Percentiles rank a stretch among this genome's conserved stretches.
Evolutionary conservation across 2,797 vertebrate species (phyloP).

Genomic region (Hapalemur alaotrensis): DNA sequence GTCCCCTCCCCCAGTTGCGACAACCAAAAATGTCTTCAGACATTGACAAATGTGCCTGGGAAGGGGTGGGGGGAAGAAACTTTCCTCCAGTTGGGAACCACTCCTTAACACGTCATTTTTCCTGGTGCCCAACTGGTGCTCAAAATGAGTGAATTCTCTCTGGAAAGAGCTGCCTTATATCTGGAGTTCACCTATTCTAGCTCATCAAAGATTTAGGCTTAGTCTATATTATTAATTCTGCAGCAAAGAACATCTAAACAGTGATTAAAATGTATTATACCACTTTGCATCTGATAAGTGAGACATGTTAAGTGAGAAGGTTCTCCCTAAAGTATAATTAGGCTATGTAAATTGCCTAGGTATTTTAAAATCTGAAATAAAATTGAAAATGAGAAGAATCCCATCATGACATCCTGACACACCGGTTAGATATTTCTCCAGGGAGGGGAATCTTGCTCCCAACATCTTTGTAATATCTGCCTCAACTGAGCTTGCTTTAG

Average conservation of each 20-base stretch:
- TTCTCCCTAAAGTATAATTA: constrained; percentile 71
- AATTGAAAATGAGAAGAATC: constrained; percentile 62
- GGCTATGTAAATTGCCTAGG: constrained; percentile 60
- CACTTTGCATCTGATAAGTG: constrained; percentile 68
- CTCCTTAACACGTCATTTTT: background rate
- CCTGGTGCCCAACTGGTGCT: background rate
- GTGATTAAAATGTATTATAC: constrained; percentile 74
- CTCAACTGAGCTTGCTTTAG: background rate
- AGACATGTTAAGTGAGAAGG: constrained; percentile 55
- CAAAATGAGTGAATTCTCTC: background rate
- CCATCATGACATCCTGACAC: constrained; percentile 23
- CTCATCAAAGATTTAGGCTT: constrained; percentile 39
- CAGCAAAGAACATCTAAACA: constrained; percentile 64
- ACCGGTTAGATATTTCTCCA: background rate
- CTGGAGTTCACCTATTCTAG: background rate
- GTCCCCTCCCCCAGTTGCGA: background rate
- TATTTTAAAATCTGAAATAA: constrained; percentile 69
- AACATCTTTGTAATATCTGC: background rate
- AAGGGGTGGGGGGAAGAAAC: background rate
- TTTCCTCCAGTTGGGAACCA: background rate
- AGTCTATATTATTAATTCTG: constrained; percentile 58
- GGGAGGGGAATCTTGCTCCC: background rate
- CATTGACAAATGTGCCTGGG: background rate
- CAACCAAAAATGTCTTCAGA: background rate
- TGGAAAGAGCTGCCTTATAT: background rate